Conservation (phyloP, 2,797 vertebrate genomes). For the Benthosema pterotum region DNA sequence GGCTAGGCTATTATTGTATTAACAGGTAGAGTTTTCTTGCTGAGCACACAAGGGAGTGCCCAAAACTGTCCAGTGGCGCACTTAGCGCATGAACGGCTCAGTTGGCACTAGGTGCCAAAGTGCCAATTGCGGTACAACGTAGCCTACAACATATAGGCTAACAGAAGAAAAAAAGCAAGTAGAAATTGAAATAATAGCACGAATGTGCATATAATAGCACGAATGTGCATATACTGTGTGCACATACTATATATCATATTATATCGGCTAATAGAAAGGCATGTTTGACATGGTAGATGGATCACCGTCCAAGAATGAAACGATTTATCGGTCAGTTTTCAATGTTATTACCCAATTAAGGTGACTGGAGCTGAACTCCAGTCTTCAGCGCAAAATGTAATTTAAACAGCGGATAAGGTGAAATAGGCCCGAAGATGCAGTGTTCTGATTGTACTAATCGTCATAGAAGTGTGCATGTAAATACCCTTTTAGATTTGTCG, state of each 20-base stretch:
- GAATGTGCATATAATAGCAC: too few relatives aligned
- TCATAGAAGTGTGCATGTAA: background rate
- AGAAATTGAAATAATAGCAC: background rate
- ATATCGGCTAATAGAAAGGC: background rate
- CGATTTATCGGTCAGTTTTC: slow-evolving; percentile 22
- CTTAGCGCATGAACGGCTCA: too few relatives aligned
- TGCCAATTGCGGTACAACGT: too few relatives aligned
- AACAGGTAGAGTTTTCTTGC: too few relatives aligned
- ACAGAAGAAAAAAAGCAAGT: background rate
- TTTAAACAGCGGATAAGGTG: background rate
- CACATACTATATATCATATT: too few relatives aligned
- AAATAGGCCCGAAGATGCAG: too few relatives aligned
- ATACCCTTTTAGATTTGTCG: slow-evolving; percentile 17
- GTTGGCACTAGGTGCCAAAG: too few relatives aligned
- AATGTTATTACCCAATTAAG: slow-evolving; percentile 14
- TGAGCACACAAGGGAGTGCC: slow-evolving; percentile 1
- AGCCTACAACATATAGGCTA: too few relatives aligned
- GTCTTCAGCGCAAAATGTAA: background rate
- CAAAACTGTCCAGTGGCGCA: background rate
- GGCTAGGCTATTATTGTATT: too few relatives aligned
- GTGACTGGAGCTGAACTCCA: background rate
- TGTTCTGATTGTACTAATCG: too few relatives aligned
- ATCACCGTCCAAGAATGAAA: background rate
- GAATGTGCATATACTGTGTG: too few relatives aligned
- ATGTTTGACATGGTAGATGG: slow-evolving; percentile 3